Percentiles rank a stretch among this genome's conserved stretches.
phyloP scores from a whole-genome alignment of 2,888 invertebrate genomes.

The Chromoteleia sp. region DNA sequence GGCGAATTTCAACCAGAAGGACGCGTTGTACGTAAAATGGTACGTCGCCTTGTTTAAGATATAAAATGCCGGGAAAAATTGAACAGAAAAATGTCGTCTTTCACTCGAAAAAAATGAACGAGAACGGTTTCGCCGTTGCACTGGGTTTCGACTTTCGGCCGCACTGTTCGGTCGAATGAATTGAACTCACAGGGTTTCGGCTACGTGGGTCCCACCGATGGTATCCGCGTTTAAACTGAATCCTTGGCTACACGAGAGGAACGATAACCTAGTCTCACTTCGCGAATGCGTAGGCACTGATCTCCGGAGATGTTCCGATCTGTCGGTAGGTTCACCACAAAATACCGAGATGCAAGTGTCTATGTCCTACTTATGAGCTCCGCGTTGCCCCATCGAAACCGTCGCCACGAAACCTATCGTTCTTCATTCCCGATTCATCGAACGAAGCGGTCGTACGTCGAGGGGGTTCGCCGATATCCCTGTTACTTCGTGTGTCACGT shows the following conservation, averaged over 20 bases:
- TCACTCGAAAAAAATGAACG: neutral
- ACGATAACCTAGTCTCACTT: conserved; percentile 66
- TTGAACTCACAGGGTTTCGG: conserved; percentile 38
- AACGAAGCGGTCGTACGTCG: conserved; percentile 4
- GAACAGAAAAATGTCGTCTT: neutral
- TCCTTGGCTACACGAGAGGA: conserved; percentile 29
- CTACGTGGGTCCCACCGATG: conserved; percentile 9
- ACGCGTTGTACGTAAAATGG: conserved; percentile 12
- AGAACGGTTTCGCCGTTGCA: no score
- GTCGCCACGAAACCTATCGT: conserved; percentile 56
- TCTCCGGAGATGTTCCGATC: conserved; percentile 75
- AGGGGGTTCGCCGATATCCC: conserved; percentile 35
- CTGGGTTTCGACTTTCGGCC: neutral
- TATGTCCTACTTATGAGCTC: conserved; percentile 83
- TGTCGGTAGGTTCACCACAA: conserved; percentile 80
- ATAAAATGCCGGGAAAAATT: no score
- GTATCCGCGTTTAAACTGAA: conserved; percentile 48
- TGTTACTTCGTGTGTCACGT: conserved; percentile 39
- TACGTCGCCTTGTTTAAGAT: conserved; percentile 2
- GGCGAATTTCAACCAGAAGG: conserved; percentile 7
- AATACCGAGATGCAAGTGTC: conserved; percentile 82
- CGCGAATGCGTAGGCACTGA: conserved; percentile 60
- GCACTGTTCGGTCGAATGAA: conserved; percentile 3
- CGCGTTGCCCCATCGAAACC: conserved; percentile 76
- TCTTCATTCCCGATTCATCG: conserved; percentile 55